phyloP scores from a whole-genome alignment of 2,888 invertebrate species.

The Gymnoscelis rufifasciata region DNA sequence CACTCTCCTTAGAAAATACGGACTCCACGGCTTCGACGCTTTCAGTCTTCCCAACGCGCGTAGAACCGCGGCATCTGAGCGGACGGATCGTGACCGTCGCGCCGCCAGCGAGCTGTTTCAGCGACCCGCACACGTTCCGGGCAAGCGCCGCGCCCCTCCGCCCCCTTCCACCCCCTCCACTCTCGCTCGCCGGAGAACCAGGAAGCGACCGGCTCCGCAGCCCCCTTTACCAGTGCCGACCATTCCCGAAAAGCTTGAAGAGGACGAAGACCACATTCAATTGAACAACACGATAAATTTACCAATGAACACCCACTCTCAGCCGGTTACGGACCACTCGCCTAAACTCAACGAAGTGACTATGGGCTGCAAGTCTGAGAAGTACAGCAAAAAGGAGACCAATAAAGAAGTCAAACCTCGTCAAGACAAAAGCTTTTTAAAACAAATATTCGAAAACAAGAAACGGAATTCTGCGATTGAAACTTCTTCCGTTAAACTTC shows the following conservation, averaged over 20 bases:
- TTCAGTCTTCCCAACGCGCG: conserved; percentile 57
- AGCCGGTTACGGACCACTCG: conserved; percentile 8
- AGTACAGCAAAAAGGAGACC: conserved; percentile 44
- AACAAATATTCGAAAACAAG: conserved; percentile 70
- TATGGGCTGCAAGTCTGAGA: conserved; percentile 45
- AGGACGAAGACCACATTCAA: conserved; percentile 4
- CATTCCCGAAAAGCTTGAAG: conserved; percentile 5
- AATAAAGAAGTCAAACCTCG: conserved; percentile 52
- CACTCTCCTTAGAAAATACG: conserved; percentile 83
- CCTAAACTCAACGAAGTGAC: conserved; percentile 24
- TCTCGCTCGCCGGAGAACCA: conserved; percentile 36
- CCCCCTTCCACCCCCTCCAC: conserved; percentile 75
- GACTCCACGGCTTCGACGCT: conserved; percentile 66
- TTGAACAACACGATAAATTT: background rate
- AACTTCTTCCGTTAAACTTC: conserved; percentile 70
- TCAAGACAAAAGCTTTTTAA: conserved; percentile 76
- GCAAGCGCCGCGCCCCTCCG: conserved; percentile 85
- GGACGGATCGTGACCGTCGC: conserved; percentile 65
- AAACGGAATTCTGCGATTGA: conserved; percentile 60
- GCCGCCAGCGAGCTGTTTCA: conserved; percentile 82
- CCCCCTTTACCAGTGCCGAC: conserved; percentile 38
- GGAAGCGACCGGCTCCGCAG: conserved; percentile 78
- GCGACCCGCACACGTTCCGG: conserved; percentile 84
- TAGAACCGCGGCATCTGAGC: conserved; percentile 71
- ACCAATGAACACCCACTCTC: conserved; percentile 32